Conservation (phyloP, 2,797 vertebrate genomes). For the Cheirogaleus major region DNA sequence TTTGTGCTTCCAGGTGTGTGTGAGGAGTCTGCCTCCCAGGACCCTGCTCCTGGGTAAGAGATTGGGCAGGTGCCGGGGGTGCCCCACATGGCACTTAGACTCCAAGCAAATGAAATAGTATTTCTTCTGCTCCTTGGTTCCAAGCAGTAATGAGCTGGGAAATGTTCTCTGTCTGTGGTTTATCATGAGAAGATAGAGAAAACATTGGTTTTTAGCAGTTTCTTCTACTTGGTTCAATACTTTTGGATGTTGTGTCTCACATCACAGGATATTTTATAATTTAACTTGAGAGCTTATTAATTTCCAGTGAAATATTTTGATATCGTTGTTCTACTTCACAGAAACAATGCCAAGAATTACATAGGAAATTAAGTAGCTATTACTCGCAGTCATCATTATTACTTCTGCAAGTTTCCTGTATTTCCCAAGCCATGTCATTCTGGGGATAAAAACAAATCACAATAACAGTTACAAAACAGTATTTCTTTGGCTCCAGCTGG, state of each 20-base stretch:
- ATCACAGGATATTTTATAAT: constrained; percentile 35
- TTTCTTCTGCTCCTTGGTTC: neutral
- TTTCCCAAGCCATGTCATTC: constrained; percentile 21
- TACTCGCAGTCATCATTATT: neutral
- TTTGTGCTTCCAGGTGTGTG: neutral
- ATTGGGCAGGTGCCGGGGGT: neutral
- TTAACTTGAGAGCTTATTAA: constrained; percentile 63
- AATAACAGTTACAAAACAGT: neutral
- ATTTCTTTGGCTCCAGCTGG: neutral
- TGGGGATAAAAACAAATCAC: constrained; percentile 32
- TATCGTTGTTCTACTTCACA: constrained; percentile 25
- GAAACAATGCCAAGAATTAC: neutral
- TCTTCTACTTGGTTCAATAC: constrained; percentile 19
- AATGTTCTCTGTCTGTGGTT: neutral
- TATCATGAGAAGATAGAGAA: neutral
- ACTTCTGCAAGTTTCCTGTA: neutral
- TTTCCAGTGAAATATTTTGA: constrained; percentile 65
- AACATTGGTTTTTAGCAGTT: constrained; percentile 45
- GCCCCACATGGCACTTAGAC: neutral
- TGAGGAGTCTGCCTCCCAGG: neutral
- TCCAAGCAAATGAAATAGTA: neutral
- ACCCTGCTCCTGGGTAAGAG: neutral
- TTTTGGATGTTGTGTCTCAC: constrained; percentile 5
- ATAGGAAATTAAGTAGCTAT: constrained; percentile 29
- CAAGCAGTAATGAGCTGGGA: neutral